Percentiles rank a stretch among this genome's conserved stretches.
phyloP scores from a whole-genome alignment of 2,888 invertebrate genomes.

The Cyrtodaria siliqua region DNA sequence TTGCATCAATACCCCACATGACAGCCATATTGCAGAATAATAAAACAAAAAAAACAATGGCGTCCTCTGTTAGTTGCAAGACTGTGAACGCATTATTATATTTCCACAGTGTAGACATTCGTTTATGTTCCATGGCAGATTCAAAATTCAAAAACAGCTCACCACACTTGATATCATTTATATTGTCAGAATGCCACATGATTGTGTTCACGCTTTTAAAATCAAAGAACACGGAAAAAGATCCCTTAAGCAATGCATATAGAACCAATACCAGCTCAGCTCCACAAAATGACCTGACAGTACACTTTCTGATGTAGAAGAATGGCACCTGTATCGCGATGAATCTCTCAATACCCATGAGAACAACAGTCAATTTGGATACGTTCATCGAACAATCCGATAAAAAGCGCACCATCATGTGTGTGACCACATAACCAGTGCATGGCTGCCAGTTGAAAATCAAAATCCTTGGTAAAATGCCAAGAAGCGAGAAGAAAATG shows the following conservation, averaged over 20 bases:
- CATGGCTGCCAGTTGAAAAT: conserved; percentile 14
- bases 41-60: conserved; percentile 41
- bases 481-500: conserved; percentile 33
- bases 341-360: conserved; percentile 61
- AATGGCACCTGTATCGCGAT: conserved; percentile 59
- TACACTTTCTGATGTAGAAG: conserved; percentile 59
- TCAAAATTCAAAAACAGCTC: conserved; percentile 34
- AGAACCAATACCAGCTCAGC: conserved; percentile 21
- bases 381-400: conserved; percentile 38
- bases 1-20: conserved; percentile 43
- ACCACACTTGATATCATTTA: not conserved
- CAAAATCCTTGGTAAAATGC: conserved; percentile 42
- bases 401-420: conserved; percentile 34
- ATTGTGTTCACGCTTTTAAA: conserved; percentile 16
- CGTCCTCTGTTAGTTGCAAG: conserved; percentile 46
- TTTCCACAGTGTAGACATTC: not conserved
- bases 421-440: conserved; percentile 4
- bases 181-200: not conserved
- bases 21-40: conserved; percentile 58
- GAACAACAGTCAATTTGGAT: conserved; percentile 59
- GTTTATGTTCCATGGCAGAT: conserved; percentile 5
- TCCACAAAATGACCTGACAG: conserved; percentile 29
- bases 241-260: conserved; percentile 36
- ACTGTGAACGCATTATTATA: conserved; percentile 12
- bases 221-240: conserved; percentile 34